These are phyloP conservation scores for Horisme vitalbata DNA, from an alignment of 2,888 invertebrate genomes.

Conservation along the genomic window DNA sequence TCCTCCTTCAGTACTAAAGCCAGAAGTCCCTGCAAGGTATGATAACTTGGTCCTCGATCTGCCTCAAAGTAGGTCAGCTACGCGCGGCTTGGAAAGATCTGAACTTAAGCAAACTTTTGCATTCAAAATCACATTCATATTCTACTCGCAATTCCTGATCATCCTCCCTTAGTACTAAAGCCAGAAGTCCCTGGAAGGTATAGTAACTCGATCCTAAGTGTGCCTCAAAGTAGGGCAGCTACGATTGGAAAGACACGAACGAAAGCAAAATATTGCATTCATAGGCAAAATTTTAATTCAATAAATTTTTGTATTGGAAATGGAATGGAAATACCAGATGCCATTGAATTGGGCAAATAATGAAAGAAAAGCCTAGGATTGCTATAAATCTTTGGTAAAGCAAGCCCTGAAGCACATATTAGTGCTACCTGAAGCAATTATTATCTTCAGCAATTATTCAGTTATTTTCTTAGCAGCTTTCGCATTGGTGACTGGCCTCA, in stretches of 20 bases:
- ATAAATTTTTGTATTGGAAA: constrained; percentile 97
- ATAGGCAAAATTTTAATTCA: too few relatives aligned
- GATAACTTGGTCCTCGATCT: constrained; percentile 95
- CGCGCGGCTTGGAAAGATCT: constrained; percentile 85
- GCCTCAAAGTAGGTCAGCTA: constrained; percentile 85
- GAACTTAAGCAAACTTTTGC: constrained; percentile 85
- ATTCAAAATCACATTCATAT: too few relatives aligned
- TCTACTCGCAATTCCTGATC: constrained; percentile 97
- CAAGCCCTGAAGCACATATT: too few relatives aligned
- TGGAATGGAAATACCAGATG: too few relatives aligned
- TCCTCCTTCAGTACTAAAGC: constrained; percentile 96
- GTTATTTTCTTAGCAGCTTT: too few relatives aligned
- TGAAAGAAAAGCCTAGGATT: too few relatives aligned
- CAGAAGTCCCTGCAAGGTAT: constrained; percentile 94
- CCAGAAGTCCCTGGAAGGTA: constrained; percentile 94
- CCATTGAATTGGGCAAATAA: too few relatives aligned
- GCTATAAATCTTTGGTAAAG: too few relatives aligned
- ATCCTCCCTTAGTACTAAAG: constrained; percentile 97
- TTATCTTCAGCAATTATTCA: too few relatives aligned
- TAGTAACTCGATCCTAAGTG: constrained; percentile 94
- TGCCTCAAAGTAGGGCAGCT: constrained; percentile 87
- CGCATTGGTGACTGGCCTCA: too few relatives aligned
- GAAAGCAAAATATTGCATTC: constrained; percentile 82
- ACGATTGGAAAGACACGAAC: constrained; percentile 86
- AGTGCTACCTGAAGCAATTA: too few relatives aligned